A percentile compares a stretch with the other conserved stretches of the same genome.
Evolutionary conservation across 2,113 vertebrate species (phyloP).

Genomic region (Elephas maximus): DNA sequence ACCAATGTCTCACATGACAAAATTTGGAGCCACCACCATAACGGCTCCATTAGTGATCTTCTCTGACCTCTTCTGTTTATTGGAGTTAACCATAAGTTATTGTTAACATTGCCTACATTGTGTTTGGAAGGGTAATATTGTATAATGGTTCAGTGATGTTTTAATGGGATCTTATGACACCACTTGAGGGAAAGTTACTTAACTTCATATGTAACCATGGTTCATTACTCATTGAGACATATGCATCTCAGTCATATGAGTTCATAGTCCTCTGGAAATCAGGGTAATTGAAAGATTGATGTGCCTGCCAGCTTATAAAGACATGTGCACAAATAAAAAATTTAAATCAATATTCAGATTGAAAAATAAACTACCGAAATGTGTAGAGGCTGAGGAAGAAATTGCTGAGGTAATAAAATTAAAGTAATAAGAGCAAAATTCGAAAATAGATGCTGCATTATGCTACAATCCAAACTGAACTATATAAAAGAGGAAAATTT

Average conservation of each 20-base stretch:
- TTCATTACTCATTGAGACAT: slow-evolving; percentile 79
- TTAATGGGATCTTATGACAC: slow-evolving; percentile 33
- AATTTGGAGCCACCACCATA: slow-evolving; percentile 37
- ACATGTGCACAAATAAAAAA: slow-evolving; percentile 62
- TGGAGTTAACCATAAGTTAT: slow-evolving; percentile 5
- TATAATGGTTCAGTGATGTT: not conserved
- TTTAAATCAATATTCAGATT: slow-evolving; percentile 83
- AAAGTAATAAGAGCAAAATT: slow-evolving; percentile 19
- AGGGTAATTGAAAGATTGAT: slow-evolving; percentile 84
- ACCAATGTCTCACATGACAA: slow-evolving; percentile 14
- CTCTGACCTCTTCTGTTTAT: slow-evolving; percentile 4
- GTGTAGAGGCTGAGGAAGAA: not conserved
- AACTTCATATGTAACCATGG: slow-evolving; percentile 61
- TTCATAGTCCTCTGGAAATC: slow-evolving; percentile 73
- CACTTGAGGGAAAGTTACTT: slow-evolving; percentile 61
- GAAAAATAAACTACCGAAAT: slow-evolving; percentile 72
- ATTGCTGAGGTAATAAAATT: slow-evolving; percentile 59
- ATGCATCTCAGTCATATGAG: not conserved
- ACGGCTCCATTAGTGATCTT: slow-evolving; percentile 58
- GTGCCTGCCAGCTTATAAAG: slow-evolving; percentile 71
- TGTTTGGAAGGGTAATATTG: not conserved
- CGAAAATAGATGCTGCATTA: not conserved
- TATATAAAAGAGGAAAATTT: not conserved
- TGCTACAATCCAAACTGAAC: not conserved
- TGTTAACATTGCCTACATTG: not conserved